Evolutionary conservation across 2,888 invertebrate species (phyloP).

Genomic region (Cordilura impudica): DNA sequence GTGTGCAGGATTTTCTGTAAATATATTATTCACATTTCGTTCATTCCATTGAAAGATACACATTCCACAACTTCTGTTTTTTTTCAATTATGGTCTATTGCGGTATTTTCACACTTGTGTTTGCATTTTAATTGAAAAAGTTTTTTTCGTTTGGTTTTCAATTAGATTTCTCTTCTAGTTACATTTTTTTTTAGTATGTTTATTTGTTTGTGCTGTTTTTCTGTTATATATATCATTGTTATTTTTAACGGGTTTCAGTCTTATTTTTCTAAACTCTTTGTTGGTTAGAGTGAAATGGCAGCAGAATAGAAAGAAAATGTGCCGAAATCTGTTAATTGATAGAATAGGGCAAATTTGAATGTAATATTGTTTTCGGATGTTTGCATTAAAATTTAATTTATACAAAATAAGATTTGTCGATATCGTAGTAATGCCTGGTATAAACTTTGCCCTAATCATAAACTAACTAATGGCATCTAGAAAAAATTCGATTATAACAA

Average conservation of each 20-base stretch:
- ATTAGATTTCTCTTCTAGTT: slow-evolving; percentile 57
- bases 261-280: slow-evolving; percentile 24
- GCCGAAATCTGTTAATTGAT: slow-evolving; percentile 7
- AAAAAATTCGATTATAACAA: too few relatives aligned
- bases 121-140: slow-evolving; percentile 63
- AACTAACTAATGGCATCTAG: too few relatives aligned
- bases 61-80: neutral
- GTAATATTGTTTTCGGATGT: too few relatives aligned
- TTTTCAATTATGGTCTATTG: slow-evolving; percentile 56
- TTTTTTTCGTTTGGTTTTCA: slow-evolving; percentile 61
- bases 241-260: slow-evolving; percentile 32
- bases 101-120: slow-evolving; percentile 63
- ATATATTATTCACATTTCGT: slow-evolving; percentile 29
- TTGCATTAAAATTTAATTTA: too few relatives aligned
- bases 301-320: neutral
- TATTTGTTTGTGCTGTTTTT: slow-evolving; percentile 44
- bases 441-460: too few relatives aligned
- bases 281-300: neutral
- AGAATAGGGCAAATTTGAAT: too few relatives aligned
- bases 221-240: slow-evolving; percentile 31
- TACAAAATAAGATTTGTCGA: too few relatives aligned
- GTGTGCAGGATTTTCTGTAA: slow-evolving; percentile 38
- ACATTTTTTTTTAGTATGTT: neutral
- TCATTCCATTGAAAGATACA: neutral
- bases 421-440: too few relatives aligned